Evolutionary conservation across 2,888 invertebrate species (phyloP).

Genomic region (Pristionchus maxplancki): DNA sequence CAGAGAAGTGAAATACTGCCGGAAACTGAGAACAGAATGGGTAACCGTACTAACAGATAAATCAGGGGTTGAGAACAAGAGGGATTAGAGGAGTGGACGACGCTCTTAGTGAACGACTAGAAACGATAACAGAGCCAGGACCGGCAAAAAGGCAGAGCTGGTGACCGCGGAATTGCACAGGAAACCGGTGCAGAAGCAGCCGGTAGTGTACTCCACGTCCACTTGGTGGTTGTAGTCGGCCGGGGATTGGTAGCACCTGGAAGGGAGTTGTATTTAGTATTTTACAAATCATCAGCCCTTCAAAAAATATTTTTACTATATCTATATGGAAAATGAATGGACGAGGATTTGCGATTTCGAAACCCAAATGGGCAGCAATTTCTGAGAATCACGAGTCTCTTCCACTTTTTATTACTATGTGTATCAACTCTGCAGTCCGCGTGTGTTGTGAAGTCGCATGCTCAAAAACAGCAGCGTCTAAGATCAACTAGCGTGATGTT

Average conservation of each 20-base stretch:
- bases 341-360: no score
- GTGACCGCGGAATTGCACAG: constrained; percentile 54
- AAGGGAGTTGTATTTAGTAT: no score
- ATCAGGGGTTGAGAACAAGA: neutral
- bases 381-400: neutral
- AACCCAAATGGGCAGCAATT: neutral
- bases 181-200: constrained; percentile 59
- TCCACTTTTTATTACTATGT: neutral
- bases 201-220: constrained; percentile 55
- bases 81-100: neutral
- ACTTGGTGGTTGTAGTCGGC: constrained; percentile 57
- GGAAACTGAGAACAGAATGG: neutral
- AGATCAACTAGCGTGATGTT: neutral
- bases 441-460: neutral
- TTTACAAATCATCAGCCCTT: no score
- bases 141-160: neutral
- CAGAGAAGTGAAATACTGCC: neutral
- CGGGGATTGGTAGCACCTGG: constrained; percentile 57
- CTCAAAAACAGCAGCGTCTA: neutral
- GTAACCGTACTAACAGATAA: constrained; percentile 14
- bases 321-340: no score
- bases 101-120: no score
- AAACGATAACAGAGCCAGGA: neutral
- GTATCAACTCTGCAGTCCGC: neutral
- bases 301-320: no score